Percentiles rank a stretch among this genome's conserved stretches.
phyloP scores from a whole-genome alignment of 1,140 invertebrate genomes.

The Ceratitis capitata region DNA sequence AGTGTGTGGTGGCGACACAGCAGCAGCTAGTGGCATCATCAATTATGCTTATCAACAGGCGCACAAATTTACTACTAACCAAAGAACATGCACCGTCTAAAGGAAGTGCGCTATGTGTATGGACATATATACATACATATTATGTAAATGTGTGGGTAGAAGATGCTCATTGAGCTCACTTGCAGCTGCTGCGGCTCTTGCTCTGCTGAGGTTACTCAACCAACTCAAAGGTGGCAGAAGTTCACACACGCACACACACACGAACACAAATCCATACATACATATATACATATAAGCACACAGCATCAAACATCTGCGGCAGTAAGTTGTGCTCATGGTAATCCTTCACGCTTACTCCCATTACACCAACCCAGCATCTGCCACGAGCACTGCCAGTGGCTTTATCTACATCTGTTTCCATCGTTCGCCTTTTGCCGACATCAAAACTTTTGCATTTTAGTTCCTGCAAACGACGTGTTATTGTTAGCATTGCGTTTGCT shows the following conservation, averaged over 20 bases:
- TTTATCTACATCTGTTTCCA: background rate
- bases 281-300: background rate
- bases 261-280: background rate
- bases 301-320: background rate
- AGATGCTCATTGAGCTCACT: background rate
- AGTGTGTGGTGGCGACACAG: background rate
- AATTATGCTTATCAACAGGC: slow-evolving; percentile 28
- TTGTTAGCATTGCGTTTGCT: slow-evolving; percentile 14
- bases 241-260: background rate
- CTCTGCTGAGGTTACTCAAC: background rate
- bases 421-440: background rate
- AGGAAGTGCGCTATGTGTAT: background rate
- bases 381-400: background rate
- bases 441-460: slow-evolving; percentile 32
- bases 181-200: background rate
- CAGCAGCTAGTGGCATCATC: slow-evolving; percentile 24
- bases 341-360: background rate
- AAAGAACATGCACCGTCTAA: background rate
- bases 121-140: too few relatives aligned
- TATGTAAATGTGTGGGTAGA: background rate
- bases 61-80: slow-evolving; percentile 24
- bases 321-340: background rate
- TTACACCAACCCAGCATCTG: background rate
- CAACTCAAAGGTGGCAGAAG: slow-evolving; percentile 5
- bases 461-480: background rate